Conservation (phyloP, 1,140 invertebrate genomes). For the Drosophila azteca region DNA sequence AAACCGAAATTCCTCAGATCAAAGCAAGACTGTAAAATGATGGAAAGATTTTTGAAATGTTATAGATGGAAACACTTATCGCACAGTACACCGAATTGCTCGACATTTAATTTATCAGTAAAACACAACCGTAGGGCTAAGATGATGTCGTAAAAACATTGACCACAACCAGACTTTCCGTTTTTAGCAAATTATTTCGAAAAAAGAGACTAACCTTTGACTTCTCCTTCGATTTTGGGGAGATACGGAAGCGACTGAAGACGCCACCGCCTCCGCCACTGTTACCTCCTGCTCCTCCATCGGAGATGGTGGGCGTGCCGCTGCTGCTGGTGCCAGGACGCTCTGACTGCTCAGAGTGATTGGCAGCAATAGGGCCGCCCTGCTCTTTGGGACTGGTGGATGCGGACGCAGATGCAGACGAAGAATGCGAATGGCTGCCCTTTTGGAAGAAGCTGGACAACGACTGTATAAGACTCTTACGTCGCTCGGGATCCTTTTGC, state of each 20-base stretch:
- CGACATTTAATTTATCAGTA: constrained; percentile 1
- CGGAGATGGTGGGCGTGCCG: constrained; percentile 68
- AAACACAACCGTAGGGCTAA: constrained; percentile 19
- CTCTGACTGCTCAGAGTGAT: constrained; percentile 76
- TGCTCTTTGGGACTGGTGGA: constrained; percentile 57
- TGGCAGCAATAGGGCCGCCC: constrained; percentile 54
- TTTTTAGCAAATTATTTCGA: no score
- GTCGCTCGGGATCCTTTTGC: constrained; percentile 87
- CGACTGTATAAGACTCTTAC: constrained; percentile 93
- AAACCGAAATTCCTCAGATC: constrained; percentile 84
- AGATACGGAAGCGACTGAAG: constrained; percentile 86
- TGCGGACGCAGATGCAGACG: constrained; percentile 33
- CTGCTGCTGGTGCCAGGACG: constrained; percentile 77
- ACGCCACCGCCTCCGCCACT: constrained; percentile 82
- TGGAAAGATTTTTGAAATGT: constrained; percentile 53
- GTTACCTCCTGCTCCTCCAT: constrained; percentile 42
- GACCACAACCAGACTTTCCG: constrained; percentile 4
- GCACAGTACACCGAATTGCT: constrained; percentile 26
- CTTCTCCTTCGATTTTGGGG: constrained; percentile 88
- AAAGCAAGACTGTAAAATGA: constrained; percentile 84
- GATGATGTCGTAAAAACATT: constrained; percentile 13
- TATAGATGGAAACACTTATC: constrained; percentile 48
- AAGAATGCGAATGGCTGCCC: constrained; percentile 52
- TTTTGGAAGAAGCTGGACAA: constrained; percentile 92
- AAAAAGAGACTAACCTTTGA: constrained; percentile 86